Conservation (phyloP, 2,888 invertebrate species). For the Sisyra nigra region DNA sequence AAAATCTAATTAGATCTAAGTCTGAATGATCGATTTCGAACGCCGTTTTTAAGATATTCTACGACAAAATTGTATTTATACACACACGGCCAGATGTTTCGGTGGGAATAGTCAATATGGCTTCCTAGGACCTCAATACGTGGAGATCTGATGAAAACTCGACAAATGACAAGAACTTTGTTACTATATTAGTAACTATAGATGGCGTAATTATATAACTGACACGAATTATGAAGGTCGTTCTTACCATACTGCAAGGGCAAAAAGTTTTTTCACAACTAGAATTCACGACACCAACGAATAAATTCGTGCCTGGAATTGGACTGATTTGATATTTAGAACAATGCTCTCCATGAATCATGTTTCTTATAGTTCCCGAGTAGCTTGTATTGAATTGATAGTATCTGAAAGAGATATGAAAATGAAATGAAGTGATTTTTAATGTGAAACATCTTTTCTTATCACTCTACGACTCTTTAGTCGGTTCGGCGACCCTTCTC, state of each 20-base stretch:
- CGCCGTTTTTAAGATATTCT: no score
- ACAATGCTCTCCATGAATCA: constrained; percentile 76
- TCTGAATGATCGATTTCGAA: no score
- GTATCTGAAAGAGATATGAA: constrained; percentile 31
- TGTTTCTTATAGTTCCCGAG: constrained; percentile 59
- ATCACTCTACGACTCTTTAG: not conserved
- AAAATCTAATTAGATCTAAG: no score
- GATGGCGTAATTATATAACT: no score
- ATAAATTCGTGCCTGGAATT: constrained; percentile 74
- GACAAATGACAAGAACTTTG: no score
- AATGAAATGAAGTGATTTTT: not conserved
- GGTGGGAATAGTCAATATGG: no score
- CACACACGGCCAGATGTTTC: no score
- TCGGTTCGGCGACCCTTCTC: not conserved
- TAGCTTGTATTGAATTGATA: constrained; percentile 72
- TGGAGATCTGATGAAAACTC: no score
- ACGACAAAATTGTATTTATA: no score
- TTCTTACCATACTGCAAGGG: constrained; percentile 67
- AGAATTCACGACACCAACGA: constrained; percentile 76
- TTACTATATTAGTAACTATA: no score
- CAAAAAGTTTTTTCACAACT: constrained; percentile 78
- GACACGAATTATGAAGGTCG: no score
- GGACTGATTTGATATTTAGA: constrained; percentile 70
- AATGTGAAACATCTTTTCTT: not conserved
- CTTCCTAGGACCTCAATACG: no score